Evolutionary conservation across 2,888 invertebrate species (phyloP), one percentile per base, ranked within the genome.

Genomic region (Pachycephus smyrnensis): DNA sequence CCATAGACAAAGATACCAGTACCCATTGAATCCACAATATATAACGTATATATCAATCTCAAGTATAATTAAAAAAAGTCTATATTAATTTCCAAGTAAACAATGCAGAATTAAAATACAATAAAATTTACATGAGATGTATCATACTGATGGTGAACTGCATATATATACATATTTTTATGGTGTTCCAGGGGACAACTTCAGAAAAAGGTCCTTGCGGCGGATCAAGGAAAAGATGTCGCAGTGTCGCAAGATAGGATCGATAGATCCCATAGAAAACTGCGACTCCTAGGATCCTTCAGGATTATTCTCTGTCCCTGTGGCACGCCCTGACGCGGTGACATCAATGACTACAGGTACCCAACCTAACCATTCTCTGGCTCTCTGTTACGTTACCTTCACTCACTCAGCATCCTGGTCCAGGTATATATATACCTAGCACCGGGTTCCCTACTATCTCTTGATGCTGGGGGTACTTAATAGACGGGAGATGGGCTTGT

Each of bases 181-280:
- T 55, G 55, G 9, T 55, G 55, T 55, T 55, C 9, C 9, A 55
- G 55, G 23, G 55, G 23, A 55, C 2, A 23, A 55, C 9, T 23
- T 9, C 9, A 55, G 55, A 55, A 55, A 55, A 55, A 55, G 55
- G 55, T 55, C 23, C 55, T 55, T 55, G 86, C 88, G 90, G 90
- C 87, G 89, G 90, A 90, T 90, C 90, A 90, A 90, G 88, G 86
- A 84, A 86, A 87, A 85, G 88, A 88, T 89, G 90, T 90, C 86
- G 86, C 80, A 85, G 85, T 90, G 88, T 88, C 88, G 86, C 85
- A 84, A 85, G 89, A 90, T 89, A 89, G 84, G 80, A 90, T 89
- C 89, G 36, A 74, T 36, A 77, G 40, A 76, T 71, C 76, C 40
- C 77, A 55, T 73, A 69, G 77, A 79, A 77, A 73, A 75, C 77